Evolutionary conservation across 1,140 invertebrate species (phyloP).

Genomic region (Drosophila pandora): DNA sequence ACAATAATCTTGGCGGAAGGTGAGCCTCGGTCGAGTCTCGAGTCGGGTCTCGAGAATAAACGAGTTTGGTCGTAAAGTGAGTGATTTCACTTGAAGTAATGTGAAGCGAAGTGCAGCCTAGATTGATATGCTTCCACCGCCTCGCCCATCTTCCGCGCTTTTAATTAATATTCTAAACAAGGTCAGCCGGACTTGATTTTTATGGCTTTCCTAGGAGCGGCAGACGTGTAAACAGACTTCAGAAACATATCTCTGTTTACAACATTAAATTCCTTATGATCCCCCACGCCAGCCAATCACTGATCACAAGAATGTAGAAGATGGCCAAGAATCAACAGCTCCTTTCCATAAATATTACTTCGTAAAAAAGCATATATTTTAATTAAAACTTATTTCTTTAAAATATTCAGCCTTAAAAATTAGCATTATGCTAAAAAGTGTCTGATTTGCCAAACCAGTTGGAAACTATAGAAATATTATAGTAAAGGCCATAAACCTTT

Average conservation of each 20-base stretch:
- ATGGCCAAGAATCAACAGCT: neutral
- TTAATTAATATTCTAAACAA: slow-evolving; percentile 46
- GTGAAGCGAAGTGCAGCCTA: slow-evolving; percentile 33
- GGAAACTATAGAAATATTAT: slow-evolving; percentile 6
- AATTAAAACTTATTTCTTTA: neutral
- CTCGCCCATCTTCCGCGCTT: slow-evolving; percentile 39
- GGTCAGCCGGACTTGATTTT: slow-evolving; percentile 23
- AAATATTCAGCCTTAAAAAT: slow-evolving; percentile 3
- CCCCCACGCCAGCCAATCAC: neutral
- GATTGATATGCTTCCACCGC: slow-evolving; percentile 40
- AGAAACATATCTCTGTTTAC: neutral
- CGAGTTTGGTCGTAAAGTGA: slow-evolving; percentile 57
- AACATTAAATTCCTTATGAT: neutral
- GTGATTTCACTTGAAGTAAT: slow-evolving; percentile 43
- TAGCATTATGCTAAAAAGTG: slow-evolving; percentile 22
- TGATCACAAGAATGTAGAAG: neutral
- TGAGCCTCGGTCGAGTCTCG: slow-evolving; percentile 66
- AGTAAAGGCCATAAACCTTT: slow-evolving; percentile 3
- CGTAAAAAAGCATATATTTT: neutral
- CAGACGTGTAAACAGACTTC: slow-evolving; percentile 2
- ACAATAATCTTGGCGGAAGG: slow-evolving; percentile 68
- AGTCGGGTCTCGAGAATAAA: slow-evolving; percentile 30
- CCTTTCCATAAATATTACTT: neutral
- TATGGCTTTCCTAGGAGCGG: slow-evolving; percentile 26
- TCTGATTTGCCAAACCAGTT: slow-evolving; percentile 29